Evolutionary conservation across 2,888 invertebrate species (phyloP), one percentile per base, ranked within the genome.

Genomic region (Spialia ferax): DNA sequence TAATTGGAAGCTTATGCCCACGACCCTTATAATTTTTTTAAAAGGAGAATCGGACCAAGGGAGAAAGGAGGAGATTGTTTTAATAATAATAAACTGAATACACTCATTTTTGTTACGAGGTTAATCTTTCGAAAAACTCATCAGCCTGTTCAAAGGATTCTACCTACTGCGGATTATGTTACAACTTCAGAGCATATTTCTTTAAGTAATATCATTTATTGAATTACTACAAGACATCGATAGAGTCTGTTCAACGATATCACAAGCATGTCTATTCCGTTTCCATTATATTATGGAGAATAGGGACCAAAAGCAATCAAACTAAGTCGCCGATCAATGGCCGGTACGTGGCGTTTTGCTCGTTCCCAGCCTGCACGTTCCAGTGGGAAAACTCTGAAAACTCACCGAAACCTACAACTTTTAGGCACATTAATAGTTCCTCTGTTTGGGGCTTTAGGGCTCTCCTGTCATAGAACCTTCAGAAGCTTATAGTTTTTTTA

Each of bases 261-360:
- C 23, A 52, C n/a, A n/a, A 15, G 48, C 38, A 32, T 32, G 7
- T n/a, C 0, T n/a, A n/a, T 20, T 18, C 50, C 35, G 52, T 50
- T 52, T 52, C 23, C 52, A 52, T 62, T 62, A 52, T 29, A 29
- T 11, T 11, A 45, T 52, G 35, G 35, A 52, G 23, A 60, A 20
- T 48, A 38, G 60, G 15, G 38, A 38, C 54, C 23, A 23, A 63
- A 63, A 54, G 38, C 52, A 63, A 63, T 63, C 63, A 63, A 54
- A 52, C 52, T 38, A 42, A 63, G 63, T 63, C 63, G 52, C 18
- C 54, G 63, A 63, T 54, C 52, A 54, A 63, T 54, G 38, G 63
- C 54, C 26, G 38, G 54, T 15, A 54, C 63, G 63, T 63, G 63
- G 52, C 18, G 15, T 18, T 15, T 38, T 23, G 23, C 4, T 54